These are phyloP conservation scores for Hermaeophaga mercurialis DNA, from an alignment of 2,888 invertebrate genomes.

Conservation along the genomic window DNA sequence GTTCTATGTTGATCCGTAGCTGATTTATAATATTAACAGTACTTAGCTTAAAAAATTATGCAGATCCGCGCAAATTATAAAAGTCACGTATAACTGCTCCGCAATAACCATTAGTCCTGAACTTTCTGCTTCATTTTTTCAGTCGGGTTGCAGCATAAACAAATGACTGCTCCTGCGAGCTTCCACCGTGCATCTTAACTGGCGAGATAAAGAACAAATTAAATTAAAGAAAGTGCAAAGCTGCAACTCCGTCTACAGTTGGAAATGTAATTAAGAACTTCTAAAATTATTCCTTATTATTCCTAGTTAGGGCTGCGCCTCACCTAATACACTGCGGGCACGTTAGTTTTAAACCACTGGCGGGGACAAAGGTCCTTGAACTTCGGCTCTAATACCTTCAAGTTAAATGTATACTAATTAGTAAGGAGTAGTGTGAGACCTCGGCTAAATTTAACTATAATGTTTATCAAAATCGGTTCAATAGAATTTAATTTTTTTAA, in stretches of 20 bases:
- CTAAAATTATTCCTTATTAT: constrained; percentile 31
- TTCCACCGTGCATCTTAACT: neutral
- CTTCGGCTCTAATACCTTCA: no score
- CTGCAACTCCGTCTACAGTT: constrained; percentile 25
- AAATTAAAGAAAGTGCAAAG: constrained; percentile 27
- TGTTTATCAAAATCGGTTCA: no score
- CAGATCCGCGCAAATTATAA: no score
- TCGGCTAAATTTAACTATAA: no score
- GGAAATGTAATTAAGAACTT: constrained; percentile 32
- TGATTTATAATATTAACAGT: no score
- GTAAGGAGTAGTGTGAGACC: no score
- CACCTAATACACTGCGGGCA: constrained; percentile 24
- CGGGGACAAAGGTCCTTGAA: no score
- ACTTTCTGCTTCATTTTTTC: neutral
- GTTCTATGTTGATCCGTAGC: no score
- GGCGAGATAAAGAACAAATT: constrained; percentile 21
- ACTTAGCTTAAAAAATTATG: no score
- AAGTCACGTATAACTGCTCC: neutral
- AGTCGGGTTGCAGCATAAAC: constrained; percentile 7
- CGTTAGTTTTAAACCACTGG: no score
- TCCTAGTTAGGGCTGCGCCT: constrained; percentile 17
- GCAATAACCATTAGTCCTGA: constrained; percentile 2
- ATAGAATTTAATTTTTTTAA: no score
- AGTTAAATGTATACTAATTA: no score
- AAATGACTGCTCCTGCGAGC: neutral